Evolutionary conservation across 2,797 vertebrate genomes (phyloP), one percentile per base, ranked within the genome.

Genomic region (Microtus agrestis): DNA sequence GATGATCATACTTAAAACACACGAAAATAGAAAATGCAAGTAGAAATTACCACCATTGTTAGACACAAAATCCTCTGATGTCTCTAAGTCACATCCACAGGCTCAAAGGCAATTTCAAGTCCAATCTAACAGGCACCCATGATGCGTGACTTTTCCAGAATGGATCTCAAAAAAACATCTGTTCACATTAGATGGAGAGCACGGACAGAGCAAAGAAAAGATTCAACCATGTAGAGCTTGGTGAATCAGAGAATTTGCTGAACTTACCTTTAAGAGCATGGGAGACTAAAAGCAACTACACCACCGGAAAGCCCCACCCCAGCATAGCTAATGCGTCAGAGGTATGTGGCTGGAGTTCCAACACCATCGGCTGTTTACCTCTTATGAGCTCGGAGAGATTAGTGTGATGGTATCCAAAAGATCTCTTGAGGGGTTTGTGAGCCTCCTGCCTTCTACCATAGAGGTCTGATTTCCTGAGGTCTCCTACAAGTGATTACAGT

Each of bases 1-100:
- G 51, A 95, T 65, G 51, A 37, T 82, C 46, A n/a, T 74, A n/a
- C 74, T 73, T 80, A 91, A 86, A 59, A 86, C 80, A 85, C 21
- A 85, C 14, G 37, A 56, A 78, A 96, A 69, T 59, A n/a, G 69
- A 77, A 94, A 91, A 95, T 48, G 9, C 48, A 90, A 95, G 51
- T 54, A 79, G 51, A 92, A 95, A 95, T 87, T 23, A 67, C 25
- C 3, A 40, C 27, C n/a, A 59, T 95, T 87, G 51, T 48, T 95
- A 84, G 93, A 82, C 73, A 11, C 61, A 93, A 92, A 94, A 40
- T 92, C 86, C 74, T 63, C 37, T 73, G 61, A 23, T 12, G 23
- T 76, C 19, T 91, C 73, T 84, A 76, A 76, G 21, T 95, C 25
- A 90, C 9, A 84, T 19, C 29, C 29, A 54, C 65, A 79, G 43